A percentile compares a stretch with the other conserved stretches of the same genome.
Conservation (phyloP, 1,140 invertebrate species). For the Akabosia matsudoensis region DNA sequence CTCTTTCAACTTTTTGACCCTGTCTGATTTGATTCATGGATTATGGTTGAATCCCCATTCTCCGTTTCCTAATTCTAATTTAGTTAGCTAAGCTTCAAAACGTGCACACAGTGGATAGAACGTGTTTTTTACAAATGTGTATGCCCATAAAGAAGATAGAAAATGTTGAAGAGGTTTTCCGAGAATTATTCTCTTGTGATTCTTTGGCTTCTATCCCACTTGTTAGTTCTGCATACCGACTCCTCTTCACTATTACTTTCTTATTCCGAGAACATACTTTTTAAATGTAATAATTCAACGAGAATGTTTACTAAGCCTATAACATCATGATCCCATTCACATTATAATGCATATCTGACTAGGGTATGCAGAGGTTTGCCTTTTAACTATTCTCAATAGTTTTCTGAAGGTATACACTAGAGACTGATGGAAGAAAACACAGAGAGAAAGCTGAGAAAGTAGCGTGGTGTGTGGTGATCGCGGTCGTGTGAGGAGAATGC, state of each 20-base stretch:
- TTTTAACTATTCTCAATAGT: constrained; percentile 17
- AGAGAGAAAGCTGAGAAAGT: constrained; percentile 19
- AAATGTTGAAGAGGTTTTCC: constrained; percentile 3
- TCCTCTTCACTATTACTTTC: background rate
- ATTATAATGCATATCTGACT: background rate
- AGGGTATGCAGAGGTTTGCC: background rate
- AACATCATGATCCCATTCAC: background rate
- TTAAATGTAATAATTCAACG: too few relatives aligned
- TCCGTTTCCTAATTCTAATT: constrained; percentile 25
- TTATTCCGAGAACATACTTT: background rate
- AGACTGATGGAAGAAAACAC: background rate
- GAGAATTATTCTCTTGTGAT: constrained; percentile 24
- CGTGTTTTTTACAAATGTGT: background rate
- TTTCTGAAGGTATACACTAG: background rate
- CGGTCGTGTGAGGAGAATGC: constrained; percentile 15
- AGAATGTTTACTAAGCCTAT: background rate
- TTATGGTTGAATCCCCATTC: constrained; percentile 24
- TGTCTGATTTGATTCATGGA: constrained; percentile 25
- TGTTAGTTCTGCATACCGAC: background rate
- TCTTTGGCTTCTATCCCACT: constrained; percentile 23
- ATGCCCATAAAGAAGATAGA: background rate
- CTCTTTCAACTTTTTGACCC: constrained; percentile 18
- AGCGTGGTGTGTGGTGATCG: constrained; percentile 16
- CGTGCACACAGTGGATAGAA: background rate
- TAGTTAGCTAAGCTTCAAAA: constrained; percentile 21